Base-by-base conservation (phyloP, 2,888 invertebrate species). In the Pterostichus niger region DNA sequence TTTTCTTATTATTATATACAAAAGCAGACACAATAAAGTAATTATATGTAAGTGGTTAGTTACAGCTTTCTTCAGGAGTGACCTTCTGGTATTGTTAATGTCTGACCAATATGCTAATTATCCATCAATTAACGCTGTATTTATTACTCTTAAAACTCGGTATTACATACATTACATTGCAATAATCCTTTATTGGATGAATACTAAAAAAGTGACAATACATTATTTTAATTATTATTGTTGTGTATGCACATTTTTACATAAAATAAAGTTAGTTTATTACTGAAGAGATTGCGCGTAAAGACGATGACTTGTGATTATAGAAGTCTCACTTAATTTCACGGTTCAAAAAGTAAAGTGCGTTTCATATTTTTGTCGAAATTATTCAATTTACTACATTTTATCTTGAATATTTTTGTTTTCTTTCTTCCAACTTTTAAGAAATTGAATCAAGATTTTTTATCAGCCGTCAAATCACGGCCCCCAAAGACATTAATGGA, bases 51-150 rank as follows among this genome's bases (percentile, higher is more conserved):
- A 6, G 10, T 49, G n/a, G 31, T 24, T 24, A 24, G 17, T 15
- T 54, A 52, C 76, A 61, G 11, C 68, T 68, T 68, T 80, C 78
- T 52, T 80, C 40, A 31, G 35, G 71, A 49, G 35, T 81, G 81
- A 56, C 81, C 81, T 81, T 81, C 71, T 24, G 24, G 15, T 13
- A 15, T 71, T 71, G 71, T 56, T 78, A 81, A 81, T 81, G 73
- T 11, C 52, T 80, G 13, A 15, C 17, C 71, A 73, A 81, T 81
- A 80, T 80, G 80, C 61, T 52, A 80, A 80, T 81, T 73, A 81
- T 56, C 13, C 46, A 68, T 56, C 68, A 81, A 81, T 81, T 81
- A 81, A 81, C 71, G 54, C 71, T 44, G 52, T 71, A 80, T 68
- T 52, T 81, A 68, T 81, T 71, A 35, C 49, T 15, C 15, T 40